phyloP scores from a whole-genome alignment of 1,140 invertebrate species.

The Eulimnadia texana region DNA sequence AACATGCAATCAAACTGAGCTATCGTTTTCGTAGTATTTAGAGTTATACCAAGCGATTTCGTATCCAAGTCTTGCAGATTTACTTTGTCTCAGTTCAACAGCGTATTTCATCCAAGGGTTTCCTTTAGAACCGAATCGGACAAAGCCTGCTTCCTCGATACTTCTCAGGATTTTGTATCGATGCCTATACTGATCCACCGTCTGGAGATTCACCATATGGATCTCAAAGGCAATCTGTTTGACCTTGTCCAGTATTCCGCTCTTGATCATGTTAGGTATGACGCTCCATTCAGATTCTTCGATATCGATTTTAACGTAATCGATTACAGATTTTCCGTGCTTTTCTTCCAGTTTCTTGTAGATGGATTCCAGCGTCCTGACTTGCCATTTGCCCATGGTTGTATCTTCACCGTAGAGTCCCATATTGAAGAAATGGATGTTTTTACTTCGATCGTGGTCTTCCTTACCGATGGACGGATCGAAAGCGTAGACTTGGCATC shows the following conservation, averaged over 20 bases:
- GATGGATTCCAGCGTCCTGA: not conserved
- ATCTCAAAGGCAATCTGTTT: conserved; percentile 12
- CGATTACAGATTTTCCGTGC: conserved; percentile 4
- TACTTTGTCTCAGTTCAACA: not conserved
- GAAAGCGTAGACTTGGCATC: conserved; percentile 23
- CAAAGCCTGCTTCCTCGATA: not conserved
- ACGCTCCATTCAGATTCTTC: conserved; percentile 17
- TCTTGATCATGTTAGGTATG: not conserved
- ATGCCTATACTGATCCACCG: not conserved
- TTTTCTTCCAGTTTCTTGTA: not conserved
- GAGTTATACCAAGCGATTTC: not conserved
- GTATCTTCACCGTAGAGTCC: conserved; percentile 1
- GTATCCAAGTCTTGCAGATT: not conserved
- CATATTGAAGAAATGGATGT: conserved; percentile 9
- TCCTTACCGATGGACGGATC: too few species aligned
- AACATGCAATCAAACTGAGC: too few species aligned
- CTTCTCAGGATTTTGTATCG: not conserved
- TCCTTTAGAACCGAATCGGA: not conserved
- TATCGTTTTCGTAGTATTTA: not conserved
- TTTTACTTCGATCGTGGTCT: not conserved
- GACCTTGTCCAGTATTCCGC: conserved; percentile 5
- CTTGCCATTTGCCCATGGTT: conserved; percentile 1
- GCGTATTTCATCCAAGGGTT: not conserved
- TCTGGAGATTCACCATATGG: not conserved
- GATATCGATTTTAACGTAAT: conserved; percentile 20